Evolutionary conservation across 2,113 vertebrate genomes (phyloP).

Genomic region (Toxostoma redivivum): DNA sequence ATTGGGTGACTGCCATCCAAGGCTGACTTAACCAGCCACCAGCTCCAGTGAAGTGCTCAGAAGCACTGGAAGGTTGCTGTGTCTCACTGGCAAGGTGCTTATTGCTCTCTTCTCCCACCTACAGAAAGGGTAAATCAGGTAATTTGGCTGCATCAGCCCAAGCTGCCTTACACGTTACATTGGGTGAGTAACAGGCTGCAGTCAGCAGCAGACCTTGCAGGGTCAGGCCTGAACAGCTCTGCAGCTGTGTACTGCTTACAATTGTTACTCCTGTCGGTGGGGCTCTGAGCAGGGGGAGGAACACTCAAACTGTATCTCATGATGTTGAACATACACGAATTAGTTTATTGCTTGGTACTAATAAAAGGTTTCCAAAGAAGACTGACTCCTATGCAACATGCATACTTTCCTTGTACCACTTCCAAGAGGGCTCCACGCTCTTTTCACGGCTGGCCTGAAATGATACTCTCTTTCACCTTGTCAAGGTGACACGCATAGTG

Average conservation of each 20-base stretch:
- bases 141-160: not conserved
- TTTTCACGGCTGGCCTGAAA: not conserved
- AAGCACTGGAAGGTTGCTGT: not conserved
- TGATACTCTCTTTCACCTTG: constrained; percentile 21
- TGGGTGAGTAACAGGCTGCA: not conserved
- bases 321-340: constrained; percentile 30
- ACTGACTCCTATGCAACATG: constrained; percentile 19
- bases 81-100: not conserved
- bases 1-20: not conserved
- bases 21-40: not conserved
- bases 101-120: not conserved
- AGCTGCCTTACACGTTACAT: not conserved
- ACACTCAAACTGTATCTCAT: not conserved
- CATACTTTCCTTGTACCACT: constrained; percentile 5
- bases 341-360: constrained; percentile 35
- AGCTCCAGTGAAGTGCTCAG: not conserved
- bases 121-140: not conserved
- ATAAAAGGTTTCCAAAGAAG: constrained; percentile 56
- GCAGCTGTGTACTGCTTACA: not conserved
- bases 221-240: not conserved
- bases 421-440: not conserved
- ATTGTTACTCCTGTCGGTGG: not conserved
- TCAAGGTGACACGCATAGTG: not conserved
- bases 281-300: not conserved
- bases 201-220: not conserved